Conservation (phyloP, 2,113 vertebrate genomes). For the Pyxicephalus adspersus region DNA sequence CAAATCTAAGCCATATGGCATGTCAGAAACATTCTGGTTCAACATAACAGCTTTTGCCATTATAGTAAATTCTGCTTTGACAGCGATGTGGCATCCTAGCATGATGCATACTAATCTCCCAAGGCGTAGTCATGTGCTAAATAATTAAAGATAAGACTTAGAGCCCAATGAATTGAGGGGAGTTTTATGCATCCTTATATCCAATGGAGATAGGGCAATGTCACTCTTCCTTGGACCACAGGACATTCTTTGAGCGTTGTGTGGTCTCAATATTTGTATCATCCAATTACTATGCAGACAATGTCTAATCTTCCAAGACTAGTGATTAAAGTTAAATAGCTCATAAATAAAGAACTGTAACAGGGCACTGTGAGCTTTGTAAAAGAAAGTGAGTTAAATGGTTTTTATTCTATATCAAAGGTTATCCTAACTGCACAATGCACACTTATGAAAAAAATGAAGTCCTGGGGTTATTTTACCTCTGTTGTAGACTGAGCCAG, state of each 20-base stretch:
- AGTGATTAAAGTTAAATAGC: slow-evolving; percentile 54
- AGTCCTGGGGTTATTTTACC: slow-evolving; percentile 57
- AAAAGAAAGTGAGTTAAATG: slow-evolving; percentile 50
- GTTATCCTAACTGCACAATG: slow-evolving; percentile 31
- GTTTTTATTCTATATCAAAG: slow-evolving; percentile 55
- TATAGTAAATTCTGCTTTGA: slow-evolving; percentile 64
- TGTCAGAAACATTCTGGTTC: slow-evolving; percentile 33
- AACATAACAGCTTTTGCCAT: slow-evolving; percentile 55
- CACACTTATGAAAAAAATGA: slow-evolving; percentile 55
- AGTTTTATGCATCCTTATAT: slow-evolving; percentile 68
- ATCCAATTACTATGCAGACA: slow-evolving; percentile 59
- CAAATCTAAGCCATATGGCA: slow-evolving; percentile 61
- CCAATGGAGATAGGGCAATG: slow-evolving; percentile 59
- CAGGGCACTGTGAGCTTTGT: slow-evolving; percentile 45
- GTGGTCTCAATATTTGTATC: slow-evolving; percentile 68
- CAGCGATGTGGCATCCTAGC: slow-evolving; percentile 61
- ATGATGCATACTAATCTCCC: slow-evolving; percentile 62
- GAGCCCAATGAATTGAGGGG: slow-evolving; percentile 63
- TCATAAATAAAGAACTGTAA: slow-evolving; percentile 50
- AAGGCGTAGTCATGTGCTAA: slow-evolving; percentile 65
- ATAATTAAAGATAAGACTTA: slow-evolving; percentile 74
- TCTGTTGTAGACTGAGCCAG: slow-evolving; percentile 57
- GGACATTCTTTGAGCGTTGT: slow-evolving; percentile 63
- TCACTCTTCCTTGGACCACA: slow-evolving; percentile 58
- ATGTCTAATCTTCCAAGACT: slow-evolving; percentile 58